These are phyloP conservation scores for Lycocorax pyrrhopterus DNA, from an alignment of 2,113 vertebrate genomes.

Conservation along the genomic window DNA sequence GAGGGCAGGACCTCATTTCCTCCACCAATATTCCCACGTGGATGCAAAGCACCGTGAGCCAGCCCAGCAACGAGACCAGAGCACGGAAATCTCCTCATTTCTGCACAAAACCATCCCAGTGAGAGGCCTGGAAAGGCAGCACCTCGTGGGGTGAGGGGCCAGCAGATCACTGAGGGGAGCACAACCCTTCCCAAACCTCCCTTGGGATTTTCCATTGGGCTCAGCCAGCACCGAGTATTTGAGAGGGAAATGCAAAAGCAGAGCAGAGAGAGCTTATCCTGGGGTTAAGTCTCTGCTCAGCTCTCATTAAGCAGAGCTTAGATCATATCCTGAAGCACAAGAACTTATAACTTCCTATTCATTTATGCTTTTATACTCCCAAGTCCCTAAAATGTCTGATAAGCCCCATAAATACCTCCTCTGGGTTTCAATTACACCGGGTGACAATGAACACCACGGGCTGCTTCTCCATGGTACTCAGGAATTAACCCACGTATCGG, in stretches of 20 bases:
- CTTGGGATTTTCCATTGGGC: not conserved
- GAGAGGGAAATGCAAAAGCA: not conserved
- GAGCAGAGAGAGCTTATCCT: not conserved
- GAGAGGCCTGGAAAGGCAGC: not conserved
- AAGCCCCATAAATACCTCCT: conserved; percentile 5
- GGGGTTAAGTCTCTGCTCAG: not conserved
- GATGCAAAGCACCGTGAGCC: not conserved
- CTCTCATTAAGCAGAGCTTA: conserved; percentile 17
- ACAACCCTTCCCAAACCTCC: not conserved
- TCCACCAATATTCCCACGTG: not conserved
- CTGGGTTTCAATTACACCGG: not conserved
- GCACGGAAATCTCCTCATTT: accelerated
- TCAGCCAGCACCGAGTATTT: accelerated
- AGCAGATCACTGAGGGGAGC: not conserved
- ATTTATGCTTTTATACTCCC: conserved; percentile 8
- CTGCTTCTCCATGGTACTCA: not conserved
- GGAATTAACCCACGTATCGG: conserved; percentile 4
- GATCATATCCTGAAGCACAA: not conserved
- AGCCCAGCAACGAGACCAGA: accelerated
- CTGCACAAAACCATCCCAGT: not conserved
- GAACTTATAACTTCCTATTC: not conserved
- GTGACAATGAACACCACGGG: not conserved
- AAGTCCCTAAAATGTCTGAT: not conserved
- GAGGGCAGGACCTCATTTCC: not conserved
- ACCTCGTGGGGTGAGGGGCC: not conserved